Base-by-base conservation (phyloP, 2,888 invertebrate species). In the Hoplodrina blanda region DNA sequence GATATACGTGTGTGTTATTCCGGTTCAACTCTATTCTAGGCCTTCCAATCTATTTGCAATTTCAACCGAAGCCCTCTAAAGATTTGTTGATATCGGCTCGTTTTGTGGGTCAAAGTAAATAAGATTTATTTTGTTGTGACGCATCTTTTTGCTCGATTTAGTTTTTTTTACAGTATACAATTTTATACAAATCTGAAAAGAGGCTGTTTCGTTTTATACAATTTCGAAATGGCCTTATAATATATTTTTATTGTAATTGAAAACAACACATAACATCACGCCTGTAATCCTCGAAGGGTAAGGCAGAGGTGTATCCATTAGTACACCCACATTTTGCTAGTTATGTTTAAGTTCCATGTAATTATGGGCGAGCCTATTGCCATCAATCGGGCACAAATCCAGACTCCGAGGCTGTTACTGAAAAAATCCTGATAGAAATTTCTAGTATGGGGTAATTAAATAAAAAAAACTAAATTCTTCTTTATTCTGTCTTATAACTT, bases 21-120 rank as follows among this genome's bases (percentile, higher is more conserved):
- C 78, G 73, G 81, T 57, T 76, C 69, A 81, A 73, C 72, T 71
- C 65, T 78, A 72, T 74, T 70, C 73, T 74, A 72, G 81, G 63
- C 73, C 76, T 74, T 62, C 62, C 81, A 78, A 82, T 82, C 72
- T 81, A 76, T 82, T 83, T 83, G 79, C 81, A 79, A 82, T 83
- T 83, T 83, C 66, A 74, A 74, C 55, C 52, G 63, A 61, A 66
- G 62, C 59, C 70, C 53, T 74, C 60, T 53, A 63, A 78, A 78
- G 69, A 79, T 73, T 78, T 81, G 69, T 78, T 71, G 70, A 69
- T 71, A 69, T 70, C 61, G 63, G 55, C 44, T 30, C 49, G 57
- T 57, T 70, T 62, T 77, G 74, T 55, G 74, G 74, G 59, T 73
- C 66, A 60, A 68, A 68, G 66, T 69, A 70, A 73, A 81, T 67